Evolutionary conservation across 2,888 invertebrate species (phyloP), one percentile per base, ranked within the genome.

Genomic region (Xestobium rufovillosum): DNA sequence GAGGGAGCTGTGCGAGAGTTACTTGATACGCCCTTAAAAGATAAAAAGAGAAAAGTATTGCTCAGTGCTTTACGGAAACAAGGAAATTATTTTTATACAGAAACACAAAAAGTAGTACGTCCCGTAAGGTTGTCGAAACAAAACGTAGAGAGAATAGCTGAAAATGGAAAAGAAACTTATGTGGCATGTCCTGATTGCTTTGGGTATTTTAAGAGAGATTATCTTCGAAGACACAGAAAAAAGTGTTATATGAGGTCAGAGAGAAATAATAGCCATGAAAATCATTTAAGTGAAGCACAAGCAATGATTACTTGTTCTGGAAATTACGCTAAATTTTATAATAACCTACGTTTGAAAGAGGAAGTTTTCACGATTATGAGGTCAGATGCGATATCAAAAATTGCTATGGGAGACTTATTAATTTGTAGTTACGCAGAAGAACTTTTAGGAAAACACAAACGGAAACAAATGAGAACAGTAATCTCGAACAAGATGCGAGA

Each of bases 311-410:
- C 38, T 16, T 19, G 19, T 12, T 16, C 30, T 28, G 26, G 13
- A 6, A 33, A 19, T 11, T 37, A 39, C 39, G 3, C 13, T 8
- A 26, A 43, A 3, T 42, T 35, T 35, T 42, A 44, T 32, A 42
- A 34, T 26, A 36, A 15, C 12, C 37, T 26, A 26, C 36, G 41
- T 8, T 31, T 45, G 14, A 49, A 43, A 26, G 32, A 38, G 8
- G 47, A 50, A 39, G 46, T 50, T 6, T 43, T 50, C 30, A 10
- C 14, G 4, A 42, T 42, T 15, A 50, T 51, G 48, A 36, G 44
- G 9, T n/a, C n/a, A n/a, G n/a, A n/a, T n/a, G n/a, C n/a, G n/a
- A n/a, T n/a, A n/a, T n/a, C n/a, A n/a, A n/a, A n/a, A n/a, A n/a
- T n/a, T n/a, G n/a, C n/a, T n/a, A n/a, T n/a, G n/a, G n/a, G n/a